These are phyloP conservation scores for Callithrix jacchus DNA, from an alignment of 2,113 vertebrate genomes.

Conservation along the genomic window DNA sequence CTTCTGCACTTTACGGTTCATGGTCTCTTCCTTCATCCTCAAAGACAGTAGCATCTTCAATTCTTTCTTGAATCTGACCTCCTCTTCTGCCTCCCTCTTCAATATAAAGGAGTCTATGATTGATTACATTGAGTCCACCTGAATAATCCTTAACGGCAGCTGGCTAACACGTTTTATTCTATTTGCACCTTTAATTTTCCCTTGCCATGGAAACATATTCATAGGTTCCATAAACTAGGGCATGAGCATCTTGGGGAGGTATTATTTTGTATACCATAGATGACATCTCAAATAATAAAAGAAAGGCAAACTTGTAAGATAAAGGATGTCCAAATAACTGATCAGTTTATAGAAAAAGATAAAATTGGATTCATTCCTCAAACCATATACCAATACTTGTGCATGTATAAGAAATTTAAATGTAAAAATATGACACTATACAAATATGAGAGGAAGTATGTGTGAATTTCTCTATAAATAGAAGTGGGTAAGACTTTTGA, in stretches of 20 bases:
- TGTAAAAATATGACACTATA: not conserved
- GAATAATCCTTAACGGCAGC: not conserved
- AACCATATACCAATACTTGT: not conserved
- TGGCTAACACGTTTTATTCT: not conserved
- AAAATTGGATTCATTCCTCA: not conserved
- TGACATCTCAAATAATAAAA: not conserved
- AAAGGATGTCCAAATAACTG: not conserved
- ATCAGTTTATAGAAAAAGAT: not conserved
- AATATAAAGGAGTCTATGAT: not conserved
- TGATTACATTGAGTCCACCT: not conserved
- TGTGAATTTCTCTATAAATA: not conserved
- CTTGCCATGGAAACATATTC: not conserved
- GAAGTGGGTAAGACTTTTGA: not conserved
- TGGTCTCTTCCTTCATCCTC: not conserved
- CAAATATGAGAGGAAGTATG: not conserved
- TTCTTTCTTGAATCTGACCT: not conserved
- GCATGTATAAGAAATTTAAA: not conserved
- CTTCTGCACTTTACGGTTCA: not conserved
- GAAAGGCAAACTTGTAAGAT: not conserved
- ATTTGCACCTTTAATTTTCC: not conserved
- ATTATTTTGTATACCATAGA: not conserved
- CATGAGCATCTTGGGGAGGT: not conserved
- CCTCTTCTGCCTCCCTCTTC: not conserved
- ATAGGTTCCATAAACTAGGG: not conserved
- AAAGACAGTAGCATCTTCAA: not conserved